phyloP scores from a whole-genome alignment of 92 coral and sea anemone species.

The Meandrina meandrites region DNA sequence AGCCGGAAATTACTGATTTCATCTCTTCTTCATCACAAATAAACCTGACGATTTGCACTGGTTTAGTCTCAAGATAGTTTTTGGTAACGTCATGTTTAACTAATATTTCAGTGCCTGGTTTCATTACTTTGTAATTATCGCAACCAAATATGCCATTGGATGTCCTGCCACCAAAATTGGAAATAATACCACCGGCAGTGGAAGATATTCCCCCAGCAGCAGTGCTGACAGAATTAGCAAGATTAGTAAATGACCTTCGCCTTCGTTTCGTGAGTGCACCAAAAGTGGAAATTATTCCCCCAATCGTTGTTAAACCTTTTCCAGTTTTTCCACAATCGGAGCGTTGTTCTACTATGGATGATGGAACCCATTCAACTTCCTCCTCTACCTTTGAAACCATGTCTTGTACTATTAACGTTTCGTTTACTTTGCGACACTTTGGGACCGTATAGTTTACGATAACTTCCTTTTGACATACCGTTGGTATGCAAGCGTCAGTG shows the following conservation, averaged over 20 bases:
- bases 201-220: not conserved
- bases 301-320: not conserved
- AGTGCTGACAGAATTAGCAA: not conserved
- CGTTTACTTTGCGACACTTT: not conserved
- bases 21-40: not conserved
- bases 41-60: not conserved
- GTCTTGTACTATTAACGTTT: not conserved
- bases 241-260: too few species aligned
- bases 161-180: not conserved
- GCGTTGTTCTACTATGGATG: not conserved
- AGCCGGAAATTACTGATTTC: constrained; percentile 12
- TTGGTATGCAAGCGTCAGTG: constrained; percentile 33
- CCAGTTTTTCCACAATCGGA: not conserved
- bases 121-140: not conserved
- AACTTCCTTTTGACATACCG: constrained; percentile 23
- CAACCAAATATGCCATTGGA: not conserved
- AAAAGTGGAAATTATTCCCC: not conserved
- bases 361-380: not conserved
- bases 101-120: not conserved
- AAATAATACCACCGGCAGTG: too few species aligned
- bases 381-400: not conserved
- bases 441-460: constrained; percentile 1
- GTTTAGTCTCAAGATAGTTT: not conserved
- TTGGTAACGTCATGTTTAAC: not conserved
- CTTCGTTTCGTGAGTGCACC: too few species aligned